Evolutionary conservation across 2,113 vertebrate species (phyloP), one percentile per base, ranked within the genome.

Genomic region (Oncorhynchus masou): DNA sequence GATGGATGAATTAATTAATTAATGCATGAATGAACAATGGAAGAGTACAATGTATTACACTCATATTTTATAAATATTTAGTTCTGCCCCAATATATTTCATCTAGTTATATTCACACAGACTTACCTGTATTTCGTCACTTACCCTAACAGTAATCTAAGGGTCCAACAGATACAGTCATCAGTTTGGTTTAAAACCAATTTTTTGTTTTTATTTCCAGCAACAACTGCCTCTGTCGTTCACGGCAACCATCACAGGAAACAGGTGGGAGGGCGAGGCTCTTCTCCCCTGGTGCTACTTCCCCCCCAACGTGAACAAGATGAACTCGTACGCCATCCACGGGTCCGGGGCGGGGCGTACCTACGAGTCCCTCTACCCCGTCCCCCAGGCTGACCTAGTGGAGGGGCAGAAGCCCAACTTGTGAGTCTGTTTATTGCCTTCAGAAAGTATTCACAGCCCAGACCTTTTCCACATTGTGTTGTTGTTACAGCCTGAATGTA

Each of bases 321-420:
- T 85, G 75, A 95, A 94, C 90, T 94, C 88, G n/a, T 90, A 91
- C 29, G 89, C 90, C 62, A 92, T 94, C 79, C 91, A 90, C 39
- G 93, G 93, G 11, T 93, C 91, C 39, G 87, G 78, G 16, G 86
- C 75, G 67, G 76, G 78, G 77, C 91, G 90, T 59, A 91, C 79
- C 15, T 95, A 91, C 39, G 91, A 94, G 87, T 79, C 77, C 25
- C 88, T 95, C 79, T 92, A 92, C 85, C 86, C 89, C 27, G 39
- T 94, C 79, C 88, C 92, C 13, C 82, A 75, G 72, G 81, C 88
- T 59, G 89, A 95, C 13, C 70, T 83, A 12, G 81, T 79, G 31
- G 81, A 87, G 16, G 83, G 87, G 59, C 87, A 94, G 70, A 79
- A 84, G 64, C 89, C 90, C 68, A 86, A 94, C 87, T 93, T 95